Percentiles rank a stretch among this genome's conserved stretches.
phyloP scores from a whole-genome alignment of 2,888 invertebrate genomes.

The Xestoiulus laeticollis region DNA sequence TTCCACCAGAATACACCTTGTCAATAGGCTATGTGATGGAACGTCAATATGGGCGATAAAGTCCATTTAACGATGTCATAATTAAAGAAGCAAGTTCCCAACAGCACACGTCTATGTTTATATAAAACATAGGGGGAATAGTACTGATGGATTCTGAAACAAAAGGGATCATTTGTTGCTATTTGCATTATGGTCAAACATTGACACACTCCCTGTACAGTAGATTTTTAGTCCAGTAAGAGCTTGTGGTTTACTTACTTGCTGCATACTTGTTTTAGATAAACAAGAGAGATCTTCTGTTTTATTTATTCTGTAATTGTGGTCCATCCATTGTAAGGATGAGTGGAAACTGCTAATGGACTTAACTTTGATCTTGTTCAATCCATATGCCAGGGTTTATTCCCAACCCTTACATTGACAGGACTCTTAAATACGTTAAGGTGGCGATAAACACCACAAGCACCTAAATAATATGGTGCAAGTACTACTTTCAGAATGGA shows the following conservation, averaged over 20 bases:
- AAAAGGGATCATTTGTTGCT: background rate
- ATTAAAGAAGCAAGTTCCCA: slow-evolving; percentile 1
- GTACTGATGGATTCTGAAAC: background rate
- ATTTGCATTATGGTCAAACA: background rate
- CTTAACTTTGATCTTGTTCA: background rate
- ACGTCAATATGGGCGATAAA: background rate
- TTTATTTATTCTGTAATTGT: slow-evolving; percentile 34
- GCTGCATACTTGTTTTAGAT: background rate
- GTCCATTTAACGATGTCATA: slow-evolving; percentile 9
- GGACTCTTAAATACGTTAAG: background rate
- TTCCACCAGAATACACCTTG: background rate
- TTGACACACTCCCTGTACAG: background rate
- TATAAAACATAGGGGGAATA: background rate
- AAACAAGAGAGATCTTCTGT: background rate
- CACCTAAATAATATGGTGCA: background rate
- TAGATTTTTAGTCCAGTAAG: background rate
- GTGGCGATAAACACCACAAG: background rate
- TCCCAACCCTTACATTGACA: background rate
- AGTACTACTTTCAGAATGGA: background rate
- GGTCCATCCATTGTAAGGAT: background rate
- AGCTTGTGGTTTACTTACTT: background rate
- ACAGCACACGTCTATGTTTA: slow-evolving; percentile 7
- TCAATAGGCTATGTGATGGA: slow-evolving; percentile 5
- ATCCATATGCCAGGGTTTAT: background rate
- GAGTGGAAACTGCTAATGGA: slow-evolving; percentile 1